A percentile compares a stretch with the other conserved stretches of the same genome.
Evolutionary conservation across 2,888 invertebrate genomes (phyloP).

Genomic region (Tanytarsus gracilentus): DNA sequence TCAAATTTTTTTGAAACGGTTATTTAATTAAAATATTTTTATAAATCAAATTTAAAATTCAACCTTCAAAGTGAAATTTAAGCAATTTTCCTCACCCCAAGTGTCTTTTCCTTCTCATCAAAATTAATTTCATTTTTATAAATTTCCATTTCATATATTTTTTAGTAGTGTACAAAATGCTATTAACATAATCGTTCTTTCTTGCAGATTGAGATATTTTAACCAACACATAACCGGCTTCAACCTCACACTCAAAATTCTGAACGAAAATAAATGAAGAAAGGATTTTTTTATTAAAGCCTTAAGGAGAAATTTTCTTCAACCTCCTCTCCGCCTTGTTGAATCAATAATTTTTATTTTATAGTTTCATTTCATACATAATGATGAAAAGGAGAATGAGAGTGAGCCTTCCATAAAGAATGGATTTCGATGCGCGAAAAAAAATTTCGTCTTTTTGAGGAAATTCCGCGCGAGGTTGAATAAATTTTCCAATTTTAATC

Average conservation of each 20-base stretch:
- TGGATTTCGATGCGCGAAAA: constrained; percentile 5
- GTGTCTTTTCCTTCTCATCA: too few species aligned
- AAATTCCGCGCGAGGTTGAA: neutral
- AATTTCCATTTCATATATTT: constrained; percentile 2
- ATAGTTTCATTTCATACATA: constrained; percentile 26
- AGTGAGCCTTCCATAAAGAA: too few species aligned
- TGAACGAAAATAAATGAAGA: neutral
- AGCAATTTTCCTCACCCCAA: too few species aligned
- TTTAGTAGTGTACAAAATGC: constrained; percentile 5
- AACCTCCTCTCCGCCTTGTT: too few species aligned
- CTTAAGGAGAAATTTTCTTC: constrained; percentile 1
- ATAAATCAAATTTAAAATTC: too few species aligned
- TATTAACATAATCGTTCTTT: constrained; percentile 22
- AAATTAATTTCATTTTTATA: too few species aligned
- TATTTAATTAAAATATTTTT: too few species aligned
- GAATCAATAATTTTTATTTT: constrained; percentile 29
- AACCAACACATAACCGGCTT: neutral
- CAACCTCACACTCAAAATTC: neutral
- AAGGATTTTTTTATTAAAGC: constrained; percentile 3
- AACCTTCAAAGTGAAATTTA: too few species aligned
- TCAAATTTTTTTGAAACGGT: too few species aligned
- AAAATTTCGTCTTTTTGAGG: neutral
- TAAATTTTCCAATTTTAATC: constrained; percentile 16
- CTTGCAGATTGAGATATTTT: constrained; percentile 6
- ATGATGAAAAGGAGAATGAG: too few species aligned